These are phyloP conservation scores for Gonatopus flavifemur DNA, from an alignment of 1,140 invertebrate genomes.

Conservation along the genomic window DNA sequence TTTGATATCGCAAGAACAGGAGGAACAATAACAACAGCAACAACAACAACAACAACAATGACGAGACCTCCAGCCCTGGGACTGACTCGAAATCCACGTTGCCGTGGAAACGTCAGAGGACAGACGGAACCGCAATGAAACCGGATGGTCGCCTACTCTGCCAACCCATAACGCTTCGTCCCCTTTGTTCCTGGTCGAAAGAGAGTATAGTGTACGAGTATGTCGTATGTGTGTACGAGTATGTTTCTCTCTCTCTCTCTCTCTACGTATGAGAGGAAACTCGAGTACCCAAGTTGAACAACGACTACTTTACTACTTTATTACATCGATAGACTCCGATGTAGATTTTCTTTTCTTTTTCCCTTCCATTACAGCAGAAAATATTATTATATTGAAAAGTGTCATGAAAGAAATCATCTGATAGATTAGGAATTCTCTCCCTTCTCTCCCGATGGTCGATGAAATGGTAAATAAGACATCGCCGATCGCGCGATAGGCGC, in stretches of 20 bases:
- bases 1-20: slow-evolving; percentile 18
- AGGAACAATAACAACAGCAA: slow-evolving; percentile 1
- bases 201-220: slow-evolving; percentile 3
- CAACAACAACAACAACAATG: slow-evolving; percentile 5
- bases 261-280: too few relatives aligned
- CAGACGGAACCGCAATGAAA: slow-evolving; percentile 59
- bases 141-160: slow-evolving; percentile 53
- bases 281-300: too few relatives aligned
- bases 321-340: too few relatives aligned
- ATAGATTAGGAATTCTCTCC: neutral
- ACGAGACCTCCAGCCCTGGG: slow-evolving; percentile 10
- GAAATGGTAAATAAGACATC: slow-evolving; percentile 42
- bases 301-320: too few relatives aligned
- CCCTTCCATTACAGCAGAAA: too few relatives aligned
- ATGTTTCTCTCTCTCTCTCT: too few relatives aligned
- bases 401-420: neutral
- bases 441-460: slow-evolving; percentile 5
- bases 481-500: slow-evolving; percentile 23
- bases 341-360: too few relatives aligned
- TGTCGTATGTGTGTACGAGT: too few relatives aligned
- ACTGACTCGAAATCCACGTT: slow-evolving; percentile 53
- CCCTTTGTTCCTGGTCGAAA: slow-evolving; percentile 49
- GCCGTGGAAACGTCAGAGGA: slow-evolving; percentile 60
- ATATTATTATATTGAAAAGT: too few relatives aligned
- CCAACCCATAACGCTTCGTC: slow-evolving; percentile 42